Base-by-base conservation (phyloP, 2,797 vertebrate genomes). In the Microcaecilia unicolor region DNA sequence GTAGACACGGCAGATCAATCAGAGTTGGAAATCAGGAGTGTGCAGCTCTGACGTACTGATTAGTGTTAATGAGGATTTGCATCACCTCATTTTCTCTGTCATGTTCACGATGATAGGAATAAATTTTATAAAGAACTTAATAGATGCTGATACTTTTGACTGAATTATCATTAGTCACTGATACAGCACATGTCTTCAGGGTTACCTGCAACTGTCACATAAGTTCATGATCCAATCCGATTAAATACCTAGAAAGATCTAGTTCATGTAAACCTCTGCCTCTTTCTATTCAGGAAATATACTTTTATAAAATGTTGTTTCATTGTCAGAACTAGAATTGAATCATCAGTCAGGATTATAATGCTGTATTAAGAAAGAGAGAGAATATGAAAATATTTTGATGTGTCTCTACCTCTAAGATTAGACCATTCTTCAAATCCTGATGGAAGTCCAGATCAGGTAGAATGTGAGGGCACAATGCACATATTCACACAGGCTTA, bases 21-120 rank as follows among this genome's bases (percentile, higher is more conserved):
- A 55, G 40, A 53, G 36, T 15, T 0, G 3, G 34, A 57, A 55
- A 59, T 57, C 48, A 46, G 25, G 31, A 46, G 7, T 20, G 25
- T 31, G 40, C 46, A 31, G 18, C 18, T 25, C 22, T 1, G 1
- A 16, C 33, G 12, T 25, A 29, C 24, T 5, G 15, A 48, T 55
- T 46, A 48, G 39, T 51, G 22, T 48, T 39, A 47, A 6, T 28
- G 53, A 41, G 43, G 42, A 55, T 59, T 52, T 61, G 15, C 25
- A 42, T 57, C 55, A 21, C 10, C 6, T 55, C 22, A 13, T 28
- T 52, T 55, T 41, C 37, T 50, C 26, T 40, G 44, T 39, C 18
- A 34, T n/a, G 29, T 25, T 40, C 42, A 37, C 43, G 48, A 40
- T 51, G 43, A 57, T 44, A 41, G 58, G 46, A 23, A 5, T 18